phyloP scores from a whole-genome alignment of 1,140 invertebrate genomes.

The Vanessa atalanta region DNA sequence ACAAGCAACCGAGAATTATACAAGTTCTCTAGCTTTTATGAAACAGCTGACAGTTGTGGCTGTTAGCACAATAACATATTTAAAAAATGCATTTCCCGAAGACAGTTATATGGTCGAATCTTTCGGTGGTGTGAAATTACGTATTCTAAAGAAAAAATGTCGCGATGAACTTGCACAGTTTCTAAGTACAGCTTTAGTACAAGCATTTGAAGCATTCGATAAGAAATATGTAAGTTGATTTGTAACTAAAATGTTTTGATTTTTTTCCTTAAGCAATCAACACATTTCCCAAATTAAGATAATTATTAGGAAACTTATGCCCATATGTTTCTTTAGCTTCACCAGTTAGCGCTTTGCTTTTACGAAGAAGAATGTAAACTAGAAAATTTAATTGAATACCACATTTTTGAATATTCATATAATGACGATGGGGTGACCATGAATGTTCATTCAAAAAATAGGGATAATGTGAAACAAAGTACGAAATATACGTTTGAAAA shows the following conservation, averaged over 20 bases:
- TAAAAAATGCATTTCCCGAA: constrained; percentile 60
- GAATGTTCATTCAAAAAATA: constrained; percentile 50
- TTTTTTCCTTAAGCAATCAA: too few species aligned
- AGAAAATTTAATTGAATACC: constrained; percentile 64
- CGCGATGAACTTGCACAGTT: constrained; percentile 62
- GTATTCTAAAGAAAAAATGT: constrained; percentile 64
- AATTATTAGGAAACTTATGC: too few species aligned
- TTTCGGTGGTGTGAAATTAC: constrained; percentile 57
- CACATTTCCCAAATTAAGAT: too few species aligned
- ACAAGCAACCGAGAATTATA: constrained; percentile 58
- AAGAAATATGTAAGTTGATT: constrained; percentile 67
- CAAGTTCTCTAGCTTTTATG: constrained; percentile 67
- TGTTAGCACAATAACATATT: constrained; percentile 63
- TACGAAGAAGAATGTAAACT: constrained; percentile 56
- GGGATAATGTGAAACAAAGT: constrained; percentile 28
- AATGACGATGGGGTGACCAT: constrained; percentile 51
- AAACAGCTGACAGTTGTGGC: constrained; percentile 67
- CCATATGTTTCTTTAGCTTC: constrained; percentile 45
- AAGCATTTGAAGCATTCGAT: constrained; percentile 69
- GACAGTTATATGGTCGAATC: constrained; percentile 56
- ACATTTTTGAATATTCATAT: constrained; percentile 66
- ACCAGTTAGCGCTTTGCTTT: constrained; percentile 65
- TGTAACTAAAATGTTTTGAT: neutral
- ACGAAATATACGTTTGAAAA: constrained; percentile 50
- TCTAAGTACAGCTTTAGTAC: constrained; percentile 55